Evolutionary conservation across 2,888 invertebrate genomes (phyloP).

Genomic region (Orthosia gracilis): DNA sequence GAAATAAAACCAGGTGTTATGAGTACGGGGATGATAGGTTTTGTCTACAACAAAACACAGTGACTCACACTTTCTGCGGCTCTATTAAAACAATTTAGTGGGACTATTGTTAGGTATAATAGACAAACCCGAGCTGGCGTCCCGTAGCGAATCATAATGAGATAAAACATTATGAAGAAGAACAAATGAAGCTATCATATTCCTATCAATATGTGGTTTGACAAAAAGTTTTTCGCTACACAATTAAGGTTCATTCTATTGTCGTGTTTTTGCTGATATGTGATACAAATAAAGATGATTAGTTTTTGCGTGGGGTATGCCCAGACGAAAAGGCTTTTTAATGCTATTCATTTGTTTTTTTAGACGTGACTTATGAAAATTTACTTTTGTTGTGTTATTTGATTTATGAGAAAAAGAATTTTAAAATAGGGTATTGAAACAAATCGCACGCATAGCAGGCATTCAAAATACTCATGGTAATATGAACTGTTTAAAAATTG

Average conservation of each 20-base stretch:
- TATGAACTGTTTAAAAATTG: slow-evolving; percentile 57
- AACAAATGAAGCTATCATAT: slow-evolving; percentile 88
- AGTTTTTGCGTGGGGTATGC: slow-evolving; percentile 45
- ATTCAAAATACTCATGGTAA: slow-evolving; percentile 5
- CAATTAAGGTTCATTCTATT: slow-evolving; percentile 65
- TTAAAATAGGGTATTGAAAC: background rate
- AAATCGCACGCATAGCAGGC: background rate
- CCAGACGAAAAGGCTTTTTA: slow-evolving; percentile 47
- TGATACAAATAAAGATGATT: slow-evolving; percentile 60
- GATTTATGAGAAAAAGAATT: background rate
- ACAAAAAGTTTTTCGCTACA: slow-evolving; percentile 73
- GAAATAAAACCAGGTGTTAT: slow-evolving; percentile 84
- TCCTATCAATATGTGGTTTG: slow-evolving; percentile 82
- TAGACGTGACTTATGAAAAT: slow-evolving; percentile 1
- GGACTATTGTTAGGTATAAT: slow-evolving; percentile 84
- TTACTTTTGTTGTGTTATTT: background rate
- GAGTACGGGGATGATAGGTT: slow-evolving; percentile 78
- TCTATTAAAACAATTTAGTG: slow-evolving; percentile 90
- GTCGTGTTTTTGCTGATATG: slow-evolving; percentile 65
- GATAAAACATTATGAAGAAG: slow-evolving; percentile 81
- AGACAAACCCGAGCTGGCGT: slow-evolving; percentile 81
- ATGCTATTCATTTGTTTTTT: slow-evolving; percentile 36
- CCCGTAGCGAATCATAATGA: slow-evolving; percentile 89
- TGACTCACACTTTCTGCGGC: slow-evolving; percentile 83
- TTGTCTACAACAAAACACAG: slow-evolving; percentile 82